Conservation (phyloP, 2,888 invertebrate genomes). For the Idaea dimidiata region DNA sequence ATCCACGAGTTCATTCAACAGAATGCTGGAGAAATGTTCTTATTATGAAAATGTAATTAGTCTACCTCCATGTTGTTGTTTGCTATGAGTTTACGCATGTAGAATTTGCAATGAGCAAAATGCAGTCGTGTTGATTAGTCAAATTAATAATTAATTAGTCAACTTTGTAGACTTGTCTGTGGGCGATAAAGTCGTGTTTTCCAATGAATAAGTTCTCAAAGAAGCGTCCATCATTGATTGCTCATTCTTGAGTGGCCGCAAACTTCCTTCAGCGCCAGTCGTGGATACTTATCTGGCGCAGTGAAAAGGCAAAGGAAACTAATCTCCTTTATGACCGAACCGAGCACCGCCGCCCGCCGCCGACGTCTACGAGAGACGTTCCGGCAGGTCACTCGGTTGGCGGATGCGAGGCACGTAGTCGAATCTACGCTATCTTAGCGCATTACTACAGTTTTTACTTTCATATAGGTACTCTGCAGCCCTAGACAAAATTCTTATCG, state of each 20-base stretch:
- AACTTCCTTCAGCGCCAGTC: constrained; percentile 28
- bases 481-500: too few relatives aligned
- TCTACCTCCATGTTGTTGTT: constrained; percentile 31
- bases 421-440: constrained; percentile 2
- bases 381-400: constrained; percentile 37
- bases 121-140: constrained; percentile 26
- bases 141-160: constrained; percentile 12
- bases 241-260: constrained; percentile 35
- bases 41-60: constrained; percentile 56
- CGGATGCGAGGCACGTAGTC: constrained; percentile 39
- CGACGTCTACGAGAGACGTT: constrained; percentile 18
- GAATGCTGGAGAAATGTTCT: constrained; percentile 37
- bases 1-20: constrained; percentile 39
- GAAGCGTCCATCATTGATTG: constrained; percentile 27
- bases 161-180: constrained; percentile 11
- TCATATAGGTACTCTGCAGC: too few relatives aligned
- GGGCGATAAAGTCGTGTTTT: neutral
- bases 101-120: constrained; percentile 45
- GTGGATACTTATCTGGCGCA: constrained; percentile 40
- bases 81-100: constrained; percentile 41
- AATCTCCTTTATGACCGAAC: constrained; percentile 45
- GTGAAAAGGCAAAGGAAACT: constrained; percentile 51
- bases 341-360: neutral
- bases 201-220: constrained; percentile 5
- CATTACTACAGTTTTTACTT: neutral